A percentile compares a stretch with the other conserved stretches of the same genome.
These are phyloP conservation scores for Nansenia antarctica DNA, from an alignment of 2,113 vertebrate genomes.

Conservation along the genomic window DNA sequence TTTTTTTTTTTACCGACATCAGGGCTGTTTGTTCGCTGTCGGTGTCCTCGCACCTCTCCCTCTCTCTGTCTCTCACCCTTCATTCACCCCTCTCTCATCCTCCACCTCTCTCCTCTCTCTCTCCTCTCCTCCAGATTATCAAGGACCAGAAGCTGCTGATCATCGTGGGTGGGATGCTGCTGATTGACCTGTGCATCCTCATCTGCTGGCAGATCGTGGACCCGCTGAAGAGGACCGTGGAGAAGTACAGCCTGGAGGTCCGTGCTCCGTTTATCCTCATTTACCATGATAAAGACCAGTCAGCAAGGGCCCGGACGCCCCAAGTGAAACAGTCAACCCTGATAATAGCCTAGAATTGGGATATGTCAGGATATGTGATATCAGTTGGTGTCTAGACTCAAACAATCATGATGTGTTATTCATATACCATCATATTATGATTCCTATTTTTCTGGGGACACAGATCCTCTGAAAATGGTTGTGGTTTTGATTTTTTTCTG, in stretches of 20 bases:
- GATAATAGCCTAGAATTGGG: too few species aligned
- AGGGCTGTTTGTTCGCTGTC: too few species aligned
- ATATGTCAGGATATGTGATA: too few species aligned
- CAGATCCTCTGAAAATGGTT: slow-evolving; percentile 14
- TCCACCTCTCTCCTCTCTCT: slow-evolving; percentile 18
- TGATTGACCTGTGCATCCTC: slow-evolving; percentile 98
- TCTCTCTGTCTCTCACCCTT: neutral
- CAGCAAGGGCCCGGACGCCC: too few species aligned
- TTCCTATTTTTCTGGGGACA: slow-evolving; percentile 21
- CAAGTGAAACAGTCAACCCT: too few species aligned
- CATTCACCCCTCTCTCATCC: neutral
- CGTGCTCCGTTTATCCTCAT: slow-evolving; percentile 23
- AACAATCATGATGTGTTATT: too few species aligned
- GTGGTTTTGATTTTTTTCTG: slow-evolving; percentile 6
- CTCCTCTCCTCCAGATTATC: slow-evolving; percentile 86
- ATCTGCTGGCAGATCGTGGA: slow-evolving; percentile 99
- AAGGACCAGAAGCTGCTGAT: slow-evolving; percentile 99
- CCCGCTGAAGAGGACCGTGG: slow-evolving; percentile 94
- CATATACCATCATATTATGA: too few species aligned
- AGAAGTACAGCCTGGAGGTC: slow-evolving; percentile 98
- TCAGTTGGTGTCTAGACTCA: too few species aligned
- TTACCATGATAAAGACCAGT: too few species aligned
- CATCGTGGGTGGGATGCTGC: slow-evolving; percentile 97
- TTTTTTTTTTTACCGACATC: too few species aligned
- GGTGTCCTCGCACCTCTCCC: neutral